A percentile compares a stretch with the other conserved stretches of the same genome.
phyloP scores from a whole-genome alignment of 2,797 vertebrate genomes.

The Poeciliopsis presidionis region DNA sequence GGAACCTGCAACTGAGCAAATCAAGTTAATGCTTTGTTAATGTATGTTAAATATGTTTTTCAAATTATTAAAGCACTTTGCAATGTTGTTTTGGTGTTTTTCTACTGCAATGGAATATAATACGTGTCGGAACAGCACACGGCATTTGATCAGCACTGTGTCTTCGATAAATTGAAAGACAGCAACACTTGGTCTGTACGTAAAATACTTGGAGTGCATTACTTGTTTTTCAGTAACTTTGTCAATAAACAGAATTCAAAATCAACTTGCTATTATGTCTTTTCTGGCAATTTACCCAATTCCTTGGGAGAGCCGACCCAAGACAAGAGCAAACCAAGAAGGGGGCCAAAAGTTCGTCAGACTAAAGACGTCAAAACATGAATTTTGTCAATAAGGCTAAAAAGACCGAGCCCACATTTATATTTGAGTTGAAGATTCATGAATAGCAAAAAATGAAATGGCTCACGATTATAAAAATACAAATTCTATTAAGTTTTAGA shows the following conservation, averaged over 20 bases:
- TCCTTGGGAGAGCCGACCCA: background rate
- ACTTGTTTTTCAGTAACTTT: background rate
- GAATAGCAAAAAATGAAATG: background rate
- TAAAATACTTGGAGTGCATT: background rate
- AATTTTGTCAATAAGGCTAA: background rate
- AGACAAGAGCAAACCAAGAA: background rate
- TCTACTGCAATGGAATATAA: background rate
- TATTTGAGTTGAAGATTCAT: background rate
- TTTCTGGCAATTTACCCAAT: background rate
- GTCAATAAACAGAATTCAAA: background rate
- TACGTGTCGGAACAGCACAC: background rate
- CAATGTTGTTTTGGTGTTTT: background rate
- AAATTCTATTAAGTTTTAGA: background rate
- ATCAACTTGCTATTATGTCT: background rate
- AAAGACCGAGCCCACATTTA: background rate
- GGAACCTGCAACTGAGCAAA: background rate
- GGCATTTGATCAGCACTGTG: background rate
- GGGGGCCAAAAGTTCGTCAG: background rate
- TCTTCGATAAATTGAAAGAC: background rate
- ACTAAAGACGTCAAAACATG: background rate
- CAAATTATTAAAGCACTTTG: background rate
- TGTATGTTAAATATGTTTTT: background rate
- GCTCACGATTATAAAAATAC: background rate
- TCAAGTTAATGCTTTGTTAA: background rate
- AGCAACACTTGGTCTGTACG: background rate